phyloP scores from a whole-genome alignment of 2,113 vertebrate species.

The Malurus melanocephalus region DNA sequence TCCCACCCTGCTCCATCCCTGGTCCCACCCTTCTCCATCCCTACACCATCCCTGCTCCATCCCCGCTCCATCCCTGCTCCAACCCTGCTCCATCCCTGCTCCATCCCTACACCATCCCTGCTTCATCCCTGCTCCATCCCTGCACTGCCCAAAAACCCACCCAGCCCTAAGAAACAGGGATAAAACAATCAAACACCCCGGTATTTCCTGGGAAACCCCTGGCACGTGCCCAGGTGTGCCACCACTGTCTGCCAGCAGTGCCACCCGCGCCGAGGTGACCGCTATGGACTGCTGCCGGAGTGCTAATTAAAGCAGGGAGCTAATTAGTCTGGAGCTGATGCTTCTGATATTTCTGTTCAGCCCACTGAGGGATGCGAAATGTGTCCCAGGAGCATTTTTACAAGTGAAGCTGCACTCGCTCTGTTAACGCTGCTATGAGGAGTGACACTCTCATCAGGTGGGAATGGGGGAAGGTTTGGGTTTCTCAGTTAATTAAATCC shows the following conservation, averaged over 20 bases:
- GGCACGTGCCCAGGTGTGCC: neutral
- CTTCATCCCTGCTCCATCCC: no score
- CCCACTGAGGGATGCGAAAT: slow-evolving; percentile 17
- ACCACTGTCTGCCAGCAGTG: neutral
- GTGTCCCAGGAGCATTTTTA: slow-evolving; percentile 37
- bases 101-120: no score
- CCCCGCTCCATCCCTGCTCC: no score
- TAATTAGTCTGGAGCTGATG: slow-evolving; percentile 79
- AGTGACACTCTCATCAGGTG: neutral
- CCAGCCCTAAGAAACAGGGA: fast-evolving
- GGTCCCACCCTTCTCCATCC: no score
- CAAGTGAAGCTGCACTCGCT: neutral
- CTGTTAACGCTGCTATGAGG: neutral
- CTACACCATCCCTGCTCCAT: no score
- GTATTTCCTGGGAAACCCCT: neutral
- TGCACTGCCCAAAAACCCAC: neutral
- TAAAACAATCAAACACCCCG: neutral
- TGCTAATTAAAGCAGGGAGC: slow-evolving; percentile 81
- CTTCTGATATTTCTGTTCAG: slow-evolving; percentile 53
- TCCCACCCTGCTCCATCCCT: no score
- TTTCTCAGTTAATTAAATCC: neutral
- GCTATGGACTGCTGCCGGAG: slow-evolving; percentile 32
- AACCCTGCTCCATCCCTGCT: no score
- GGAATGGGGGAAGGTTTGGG: neutral
- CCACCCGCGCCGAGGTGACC: slow-evolving; percentile 1